A percentile compares a stretch with the other conserved stretches of the same genome.
Evolutionary conservation across 64 coral and sea anemone species (phyloP).

Genomic region (Catalaphyllia jardinei): DNA sequence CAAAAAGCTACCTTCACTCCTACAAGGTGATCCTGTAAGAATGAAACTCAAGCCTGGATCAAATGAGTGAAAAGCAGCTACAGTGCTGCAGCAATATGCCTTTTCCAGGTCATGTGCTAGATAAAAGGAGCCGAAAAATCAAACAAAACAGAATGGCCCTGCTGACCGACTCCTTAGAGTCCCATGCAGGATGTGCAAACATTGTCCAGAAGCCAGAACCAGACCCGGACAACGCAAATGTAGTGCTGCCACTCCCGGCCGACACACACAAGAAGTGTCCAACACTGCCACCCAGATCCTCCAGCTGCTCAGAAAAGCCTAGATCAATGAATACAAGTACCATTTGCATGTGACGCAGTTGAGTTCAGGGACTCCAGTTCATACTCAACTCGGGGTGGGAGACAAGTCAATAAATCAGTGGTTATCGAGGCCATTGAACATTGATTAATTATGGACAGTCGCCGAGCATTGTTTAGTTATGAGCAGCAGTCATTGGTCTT

Average conservation of each 20-base stretch:
- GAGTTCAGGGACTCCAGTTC: background rate
- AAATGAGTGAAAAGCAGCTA: conserved; percentile 38
- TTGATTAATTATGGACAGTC: background rate
- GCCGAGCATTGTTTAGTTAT: too few species aligned
- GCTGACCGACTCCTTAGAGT: conserved; percentile 9
- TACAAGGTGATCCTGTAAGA: conserved; percentile 52
- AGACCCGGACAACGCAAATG: too few species aligned
- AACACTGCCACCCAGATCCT: too few species aligned
- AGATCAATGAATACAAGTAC: too few species aligned
- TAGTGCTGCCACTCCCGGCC: too few species aligned
- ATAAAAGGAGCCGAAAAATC: background rate
- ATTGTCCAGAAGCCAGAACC: too few species aligned
- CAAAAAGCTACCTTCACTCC: conserved; percentile 39
- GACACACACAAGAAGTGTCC: too few species aligned
- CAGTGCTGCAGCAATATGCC: conserved; percentile 11
- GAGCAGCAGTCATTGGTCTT: too few species aligned
- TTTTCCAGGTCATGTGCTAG: conserved; percentile 21
- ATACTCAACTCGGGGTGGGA: conserved; percentile 27
- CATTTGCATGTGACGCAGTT: too few species aligned
- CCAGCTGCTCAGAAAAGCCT: too few species aligned
- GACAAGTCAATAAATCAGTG: conserved; percentile 23
- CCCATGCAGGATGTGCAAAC: background rate
- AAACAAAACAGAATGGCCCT: conserved; percentile 56
- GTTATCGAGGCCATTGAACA: background rate
- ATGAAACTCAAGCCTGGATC: conserved; percentile 5